Evolutionary conservation across 2,888 invertebrate genomes (phyloP).

Genomic region (Epinotia nisella): DNA sequence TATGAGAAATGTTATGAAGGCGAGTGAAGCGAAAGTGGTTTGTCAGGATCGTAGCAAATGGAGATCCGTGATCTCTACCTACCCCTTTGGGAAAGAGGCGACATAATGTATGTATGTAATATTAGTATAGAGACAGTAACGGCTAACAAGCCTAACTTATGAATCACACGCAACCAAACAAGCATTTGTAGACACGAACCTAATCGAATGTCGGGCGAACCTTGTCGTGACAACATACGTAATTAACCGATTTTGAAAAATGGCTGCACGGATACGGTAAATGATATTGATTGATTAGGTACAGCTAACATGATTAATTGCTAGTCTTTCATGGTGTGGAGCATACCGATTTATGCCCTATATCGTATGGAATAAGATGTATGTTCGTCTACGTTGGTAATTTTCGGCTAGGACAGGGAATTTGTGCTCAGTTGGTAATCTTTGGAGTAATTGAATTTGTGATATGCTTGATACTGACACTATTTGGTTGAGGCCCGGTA

Average conservation of each 20-base stretch:
- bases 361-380: not conserved
- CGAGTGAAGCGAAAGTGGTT: too few relatives aligned
- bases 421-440: constrained; percentile 30
- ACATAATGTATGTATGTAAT: too few relatives aligned
- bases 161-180: constrained; percentile 3
- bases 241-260: constrained; percentile 44
- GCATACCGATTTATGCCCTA: constrained; percentile 2
- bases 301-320: constrained; percentile 40
- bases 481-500: not conserved
- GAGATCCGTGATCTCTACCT: too few relatives aligned
- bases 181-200: not conserved
- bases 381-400: not conserved
- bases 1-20: too few relatives aligned
- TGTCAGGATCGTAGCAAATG: too few relatives aligned
- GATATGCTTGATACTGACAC: constrained; percentile 1
- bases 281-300: constrained; percentile 44
- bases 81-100: too few relatives aligned
- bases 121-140: too few relatives aligned
- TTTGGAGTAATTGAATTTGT: constrained; percentile 21
- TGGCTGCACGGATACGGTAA: constrained; percentile 38
- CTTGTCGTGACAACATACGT: constrained; percentile 22
- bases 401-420: constrained; percentile 1
- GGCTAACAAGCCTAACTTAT: not conserved
- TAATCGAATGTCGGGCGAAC: constrained; percentile 28
- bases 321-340: not conserved